Evolutionary conservation across 2,888 invertebrate genomes (phyloP).

Genomic region (Synergus japonicus): DNA sequence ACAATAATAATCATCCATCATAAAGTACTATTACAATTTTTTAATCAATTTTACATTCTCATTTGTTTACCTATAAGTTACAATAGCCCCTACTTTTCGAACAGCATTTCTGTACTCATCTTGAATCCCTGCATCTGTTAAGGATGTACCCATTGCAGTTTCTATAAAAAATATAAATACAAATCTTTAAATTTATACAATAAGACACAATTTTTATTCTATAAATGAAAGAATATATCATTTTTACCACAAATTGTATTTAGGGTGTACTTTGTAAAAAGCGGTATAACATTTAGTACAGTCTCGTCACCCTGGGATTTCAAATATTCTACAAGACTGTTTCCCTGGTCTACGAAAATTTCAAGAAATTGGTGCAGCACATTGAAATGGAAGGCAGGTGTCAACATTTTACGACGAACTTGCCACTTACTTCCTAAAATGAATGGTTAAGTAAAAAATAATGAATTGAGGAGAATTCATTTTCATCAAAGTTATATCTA

Average conservation of each 20-base stretch:
- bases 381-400: conserved; percentile 42
- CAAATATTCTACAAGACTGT: conserved; percentile 70
- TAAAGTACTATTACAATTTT: too few species aligned
- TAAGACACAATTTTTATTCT: background rate
- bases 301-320: conserved; percentile 61
- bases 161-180: conserved; percentile 3
- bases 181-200: too few species aligned
- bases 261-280: conserved; percentile 81
- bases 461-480: background rate
- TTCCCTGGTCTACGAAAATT: conserved; percentile 77
- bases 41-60: too few species aligned
- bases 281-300: conserved; percentile 77
- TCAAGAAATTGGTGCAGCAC: conserved; percentile 78
- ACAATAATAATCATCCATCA: too few species aligned
- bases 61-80: conserved; percentile 44
- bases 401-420: conserved; percentile 41
- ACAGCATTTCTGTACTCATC: conserved; percentile 39
- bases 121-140: conserved; percentile 8
- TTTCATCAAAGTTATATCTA: too few species aligned
- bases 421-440: conserved; percentile 43
- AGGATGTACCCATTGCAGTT: conserved; percentile 32
- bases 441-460: background rate
- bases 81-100: conserved; percentile 40
- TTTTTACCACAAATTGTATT: conserved; percentile 83
- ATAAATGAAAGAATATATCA: too few species aligned